Evolutionary conservation across 2,797 vertebrate genomes (phyloP), one percentile per base, ranked within the genome.

Genomic region (Prunella strophiata): DNA sequence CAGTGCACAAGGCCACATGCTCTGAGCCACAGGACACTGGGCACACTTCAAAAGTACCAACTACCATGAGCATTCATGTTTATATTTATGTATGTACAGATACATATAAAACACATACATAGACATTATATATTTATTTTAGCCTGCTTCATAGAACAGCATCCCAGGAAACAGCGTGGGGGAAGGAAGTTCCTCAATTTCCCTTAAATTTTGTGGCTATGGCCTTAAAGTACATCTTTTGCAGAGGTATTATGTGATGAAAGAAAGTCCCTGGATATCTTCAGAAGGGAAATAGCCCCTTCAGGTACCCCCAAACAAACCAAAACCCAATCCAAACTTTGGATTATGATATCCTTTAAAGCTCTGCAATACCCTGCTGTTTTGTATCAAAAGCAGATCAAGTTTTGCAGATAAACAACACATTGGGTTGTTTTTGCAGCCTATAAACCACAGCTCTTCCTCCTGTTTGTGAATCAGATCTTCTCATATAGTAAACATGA

Each of bases 371-470:
- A 77, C 22, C 4, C 66, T 43, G 19, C 40, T 66, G 50, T 40
- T 54, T 7, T 30, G 6, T n/a, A 61, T 14, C 50, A 61, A 73
- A 76, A 71, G 16, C 21, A 43, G 32, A 73, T 67, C 71, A 40
- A 57, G 21, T 57, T 48, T 55, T 34, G 52, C 63, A 85, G 88
- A 32, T 51, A 67, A 91, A 80, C 45, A 87, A 3, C 50, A 58
- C 5, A 32, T 38, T 30, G 34, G 17, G 23, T 50, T 76, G 50
- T 5, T 75, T 89, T 50, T 68, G 34, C 23, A 81, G 70, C 62
- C 71, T 45, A 7, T 26, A 89, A 82, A 77, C 77, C 70, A 88
- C 88, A 91, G 83, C 11, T 78, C 66, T 90, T 86, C 36, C 52
- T 66, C 47, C 9, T 54, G 27, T 20, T 89, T 32, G 21, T 70